phyloP scores from a whole-genome alignment of 2,113 vertebrate species.

The Syngnathus scovelli region DNA sequence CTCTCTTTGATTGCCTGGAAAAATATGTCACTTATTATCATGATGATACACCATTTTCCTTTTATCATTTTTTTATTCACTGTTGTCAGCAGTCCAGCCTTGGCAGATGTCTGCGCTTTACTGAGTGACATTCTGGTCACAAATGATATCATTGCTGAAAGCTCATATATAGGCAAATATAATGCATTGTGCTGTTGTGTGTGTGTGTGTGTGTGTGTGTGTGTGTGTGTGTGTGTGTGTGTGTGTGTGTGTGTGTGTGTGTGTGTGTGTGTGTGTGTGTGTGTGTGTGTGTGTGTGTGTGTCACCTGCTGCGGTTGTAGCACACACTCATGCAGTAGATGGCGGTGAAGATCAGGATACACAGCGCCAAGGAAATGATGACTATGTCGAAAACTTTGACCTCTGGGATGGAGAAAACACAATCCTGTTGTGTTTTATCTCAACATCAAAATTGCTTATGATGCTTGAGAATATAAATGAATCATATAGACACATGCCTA shows the following conservation, averaged over 20 bases:
- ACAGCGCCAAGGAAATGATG: constrained; percentile 52
- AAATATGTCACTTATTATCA: constrained; percentile 8
- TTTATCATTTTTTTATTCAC: not conserved
- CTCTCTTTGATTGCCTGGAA: constrained; percentile 57
- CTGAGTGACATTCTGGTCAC: not conserved
- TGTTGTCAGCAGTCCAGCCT: not conserved
- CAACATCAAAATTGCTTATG: too few species aligned
- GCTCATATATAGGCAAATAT: not conserved
- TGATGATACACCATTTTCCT: not conserved
- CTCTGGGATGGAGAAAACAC: constrained; percentile 41
- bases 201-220: not conserved
- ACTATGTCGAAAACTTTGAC: constrained; percentile 60
- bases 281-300: not conserved
- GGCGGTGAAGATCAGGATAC: constrained; percentile 50
- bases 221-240: constrained; percentile 5
- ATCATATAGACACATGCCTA: too few species aligned
- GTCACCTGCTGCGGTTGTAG: constrained; percentile 63
- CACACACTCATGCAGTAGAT: constrained; percentile 60
- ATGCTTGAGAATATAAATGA: not conserved
- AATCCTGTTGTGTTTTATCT: not conserved
- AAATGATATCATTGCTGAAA: not conserved
- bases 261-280: not conserved
- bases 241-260: constrained; percentile 5
- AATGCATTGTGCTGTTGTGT: not conserved
- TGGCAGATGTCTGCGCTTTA: not conserved